phyloP scores from a whole-genome alignment of 2,113 vertebrate genomes.

The Calypte anna region DNA sequence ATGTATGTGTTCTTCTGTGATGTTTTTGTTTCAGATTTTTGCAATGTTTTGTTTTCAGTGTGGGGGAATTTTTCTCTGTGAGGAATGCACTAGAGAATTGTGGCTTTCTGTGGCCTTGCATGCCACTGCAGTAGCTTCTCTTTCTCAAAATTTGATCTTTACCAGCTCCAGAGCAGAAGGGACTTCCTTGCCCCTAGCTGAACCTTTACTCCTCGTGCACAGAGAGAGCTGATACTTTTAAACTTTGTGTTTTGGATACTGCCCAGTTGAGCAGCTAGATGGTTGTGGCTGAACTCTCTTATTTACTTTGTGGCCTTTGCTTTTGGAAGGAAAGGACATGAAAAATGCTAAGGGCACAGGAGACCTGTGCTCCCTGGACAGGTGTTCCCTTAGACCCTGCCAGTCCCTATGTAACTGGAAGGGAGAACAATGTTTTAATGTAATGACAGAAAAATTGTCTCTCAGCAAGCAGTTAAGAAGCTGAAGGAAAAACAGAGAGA shows the following conservation, averaged over 20 bases:
- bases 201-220: background rate
- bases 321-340: background rate
- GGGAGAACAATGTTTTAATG: background rate
- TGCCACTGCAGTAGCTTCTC: background rate
- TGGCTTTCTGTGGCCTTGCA: background rate
- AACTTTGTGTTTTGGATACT: conserved; percentile 29
- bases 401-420: background rate
- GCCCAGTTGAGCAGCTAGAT: conserved; percentile 8
- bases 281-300: background rate
- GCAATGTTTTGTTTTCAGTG: background rate
- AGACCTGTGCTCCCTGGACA: background rate
- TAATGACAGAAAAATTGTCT: background rate
- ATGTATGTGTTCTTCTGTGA: conserved; percentile 52
- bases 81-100: background rate
- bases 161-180: conserved; percentile 12
- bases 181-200: conserved; percentile 60
- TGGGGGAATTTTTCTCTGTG: background rate
- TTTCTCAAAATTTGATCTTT: conserved; percentile 32
- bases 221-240: conserved; percentile 36
- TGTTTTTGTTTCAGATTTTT: background rate
- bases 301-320: background rate
- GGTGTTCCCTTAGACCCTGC: background rate
- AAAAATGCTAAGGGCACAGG: background rate
- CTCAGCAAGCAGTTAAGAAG: background rate
- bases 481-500: background rate